Conservation (phyloP, 1,140 invertebrate genomes). For the Linepithema humile region DNA sequence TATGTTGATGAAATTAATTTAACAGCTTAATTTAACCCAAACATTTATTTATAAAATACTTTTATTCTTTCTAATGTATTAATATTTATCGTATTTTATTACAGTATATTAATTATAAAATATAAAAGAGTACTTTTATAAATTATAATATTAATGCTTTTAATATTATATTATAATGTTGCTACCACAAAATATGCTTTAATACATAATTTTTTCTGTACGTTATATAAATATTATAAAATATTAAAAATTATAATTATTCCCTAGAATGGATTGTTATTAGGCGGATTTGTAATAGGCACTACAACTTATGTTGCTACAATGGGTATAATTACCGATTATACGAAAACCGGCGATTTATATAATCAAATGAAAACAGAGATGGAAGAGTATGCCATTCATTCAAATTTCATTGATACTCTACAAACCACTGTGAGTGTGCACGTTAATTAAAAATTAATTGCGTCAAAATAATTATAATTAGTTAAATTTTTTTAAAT, state of each 20-base stretch:
- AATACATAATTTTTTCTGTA: background rate
- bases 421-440: background rate
- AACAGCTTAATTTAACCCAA: no score
- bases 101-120: no score
- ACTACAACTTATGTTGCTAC: background rate
- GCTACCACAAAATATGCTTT: background rate
- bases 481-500: no score
- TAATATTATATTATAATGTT: background rate
- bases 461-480: no score
- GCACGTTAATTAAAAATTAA: no score
- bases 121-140: no score
- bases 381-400: background rate
- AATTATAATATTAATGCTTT: no score
- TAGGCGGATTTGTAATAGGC: background rate
- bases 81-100: no score
- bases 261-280: background rate
- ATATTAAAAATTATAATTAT: background rate
- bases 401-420: background rate
- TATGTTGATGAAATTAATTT: background rate
- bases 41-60: background rate
- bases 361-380: background rate
- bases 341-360: background rate
- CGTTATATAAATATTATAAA: background rate
- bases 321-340: background rate
- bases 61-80: no score